Conservation (phyloP, 2,113 vertebrate genomes). For the Anarhynchus alexandrinus region DNA sequence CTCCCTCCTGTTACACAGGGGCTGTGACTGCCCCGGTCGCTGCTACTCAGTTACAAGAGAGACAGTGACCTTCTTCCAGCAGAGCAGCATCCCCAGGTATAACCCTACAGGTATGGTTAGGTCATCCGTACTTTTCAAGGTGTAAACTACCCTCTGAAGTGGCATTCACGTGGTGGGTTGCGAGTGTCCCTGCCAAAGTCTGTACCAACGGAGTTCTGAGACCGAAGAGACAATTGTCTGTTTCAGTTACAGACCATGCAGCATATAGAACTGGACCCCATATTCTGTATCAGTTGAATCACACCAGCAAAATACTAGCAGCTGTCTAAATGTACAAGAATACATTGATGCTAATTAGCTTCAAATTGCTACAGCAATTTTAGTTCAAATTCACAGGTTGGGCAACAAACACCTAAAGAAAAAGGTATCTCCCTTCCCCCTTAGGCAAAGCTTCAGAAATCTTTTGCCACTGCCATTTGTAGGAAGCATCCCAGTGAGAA, state of each 20-base stretch:
- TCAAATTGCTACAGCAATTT: not conserved
- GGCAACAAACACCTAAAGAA: not conserved
- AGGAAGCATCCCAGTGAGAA: not conserved
- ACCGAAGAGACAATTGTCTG: too few species aligned
- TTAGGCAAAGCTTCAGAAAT: not conserved
- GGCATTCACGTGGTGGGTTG: not conserved
- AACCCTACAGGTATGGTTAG: not conserved
- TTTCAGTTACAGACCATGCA: not conserved
- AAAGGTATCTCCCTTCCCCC: not conserved
- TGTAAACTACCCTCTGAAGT: not conserved
- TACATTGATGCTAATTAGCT: not conserved
- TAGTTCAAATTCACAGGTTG: not conserved
- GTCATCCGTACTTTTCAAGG: not conserved
- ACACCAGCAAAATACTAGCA: not conserved
- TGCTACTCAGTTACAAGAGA: not conserved
- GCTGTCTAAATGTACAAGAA: not conserved
- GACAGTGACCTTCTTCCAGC: not conserved
- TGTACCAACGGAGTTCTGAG: not conserved
- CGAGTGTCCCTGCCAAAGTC: not conserved
- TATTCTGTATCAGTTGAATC: not conserved
- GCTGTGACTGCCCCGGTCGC: not conserved
- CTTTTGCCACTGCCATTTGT: not conserved
- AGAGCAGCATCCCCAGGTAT: not conserved
- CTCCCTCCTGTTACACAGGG: not conserved
- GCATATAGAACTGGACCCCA: not conserved